Conservation (phyloP, 2,113 vertebrate genomes). For the Stercorarius parasiticus region DNA sequence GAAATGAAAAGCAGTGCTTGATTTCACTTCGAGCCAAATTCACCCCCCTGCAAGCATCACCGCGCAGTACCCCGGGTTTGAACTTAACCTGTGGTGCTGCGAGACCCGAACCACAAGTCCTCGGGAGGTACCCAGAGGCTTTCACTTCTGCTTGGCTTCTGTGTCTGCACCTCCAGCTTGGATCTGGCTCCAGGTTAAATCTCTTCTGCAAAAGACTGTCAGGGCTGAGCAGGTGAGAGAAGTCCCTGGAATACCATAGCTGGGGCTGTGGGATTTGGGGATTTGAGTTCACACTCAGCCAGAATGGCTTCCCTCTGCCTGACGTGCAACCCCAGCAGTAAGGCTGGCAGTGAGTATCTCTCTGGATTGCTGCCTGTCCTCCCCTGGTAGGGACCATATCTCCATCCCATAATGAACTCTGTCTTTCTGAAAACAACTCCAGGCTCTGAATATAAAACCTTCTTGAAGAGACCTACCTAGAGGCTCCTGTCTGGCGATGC, state of each 20-base stretch:
- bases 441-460: not conserved
- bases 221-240: not conserved
- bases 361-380: not conserved
- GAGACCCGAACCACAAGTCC: accelerated
- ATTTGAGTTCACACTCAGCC: not conserved
- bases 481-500: too few relatives aligned
- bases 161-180: accelerated
- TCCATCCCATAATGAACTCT: not conserved
- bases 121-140: not conserved
- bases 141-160: not conserved
- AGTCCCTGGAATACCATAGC: not conserved
- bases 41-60: too few relatives aligned
- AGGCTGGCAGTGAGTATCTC: not conserved
- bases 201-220: not conserved
- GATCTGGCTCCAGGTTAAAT: not conserved
- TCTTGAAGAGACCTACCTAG: not conserved
- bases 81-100: not conserved
- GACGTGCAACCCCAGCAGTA: accelerated
- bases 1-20: not conserved
- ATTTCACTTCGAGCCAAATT: not conserved
- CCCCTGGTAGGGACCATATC: not conserved
- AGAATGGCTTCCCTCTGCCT: not conserved
- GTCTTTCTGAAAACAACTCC: not conserved
- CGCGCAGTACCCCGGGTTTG: not conserved
- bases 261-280: not conserved